Conservation (phyloP, 2,113 vertebrate genomes). For the Arenaria interpres region DNA sequence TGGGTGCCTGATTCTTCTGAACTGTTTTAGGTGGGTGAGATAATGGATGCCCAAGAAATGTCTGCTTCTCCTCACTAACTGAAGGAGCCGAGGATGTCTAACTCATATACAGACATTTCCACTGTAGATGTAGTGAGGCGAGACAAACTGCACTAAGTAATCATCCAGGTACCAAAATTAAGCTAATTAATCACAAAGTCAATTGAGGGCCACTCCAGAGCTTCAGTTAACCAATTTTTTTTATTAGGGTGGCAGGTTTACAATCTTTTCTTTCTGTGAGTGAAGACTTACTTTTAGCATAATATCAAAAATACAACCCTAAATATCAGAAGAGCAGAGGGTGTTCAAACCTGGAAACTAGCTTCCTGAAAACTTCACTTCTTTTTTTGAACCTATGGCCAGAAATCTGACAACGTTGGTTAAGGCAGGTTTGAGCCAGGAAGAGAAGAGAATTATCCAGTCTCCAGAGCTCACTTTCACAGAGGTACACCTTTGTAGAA, state of each 20-base stretch:
- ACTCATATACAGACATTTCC: background rate
- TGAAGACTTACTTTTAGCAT: background rate
- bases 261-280: background rate
- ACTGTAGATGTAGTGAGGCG: background rate
- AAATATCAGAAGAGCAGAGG: background rate
- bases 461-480: background rate
- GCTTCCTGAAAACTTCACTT: background rate
- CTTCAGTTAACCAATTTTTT: background rate
- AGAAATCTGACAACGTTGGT: background rate
- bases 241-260: background rate
- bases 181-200: background rate
- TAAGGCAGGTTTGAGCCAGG: background rate
- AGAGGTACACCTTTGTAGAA: background rate
- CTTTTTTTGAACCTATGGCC: background rate
- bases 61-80: background rate
- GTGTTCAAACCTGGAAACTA: background rate
- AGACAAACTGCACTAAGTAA: background rate
- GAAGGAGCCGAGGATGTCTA: background rate
- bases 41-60: background rate
- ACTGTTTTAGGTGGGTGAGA: background rate
- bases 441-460: background rate
- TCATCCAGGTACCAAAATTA: background rate
- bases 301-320: background rate
- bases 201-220: background rate
- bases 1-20: background rate